These are phyloP conservation scores for Oscarella lobularis DNA, from an alignment of 37 sponge, comb jelly and placozoan genomes.

Conservation along the genomic window DNA sequence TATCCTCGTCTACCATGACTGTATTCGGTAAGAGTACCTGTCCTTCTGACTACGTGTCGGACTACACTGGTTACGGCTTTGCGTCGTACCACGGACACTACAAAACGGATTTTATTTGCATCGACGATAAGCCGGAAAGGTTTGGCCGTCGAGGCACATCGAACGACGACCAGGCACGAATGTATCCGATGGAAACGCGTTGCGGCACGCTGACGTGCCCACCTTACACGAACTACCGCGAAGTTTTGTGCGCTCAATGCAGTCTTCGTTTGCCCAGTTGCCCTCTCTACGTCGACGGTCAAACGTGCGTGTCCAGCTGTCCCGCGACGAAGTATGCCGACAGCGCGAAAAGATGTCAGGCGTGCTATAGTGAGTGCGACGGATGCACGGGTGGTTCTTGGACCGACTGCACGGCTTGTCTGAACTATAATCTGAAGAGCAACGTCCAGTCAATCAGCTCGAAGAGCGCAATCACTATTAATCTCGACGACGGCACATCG, in stretches of 20 bases:
- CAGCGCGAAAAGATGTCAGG: not conserved
- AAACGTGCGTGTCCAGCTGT: not conserved
- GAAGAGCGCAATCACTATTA: no score
- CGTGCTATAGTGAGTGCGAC: not conserved
- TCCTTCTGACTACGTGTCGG: not conserved
- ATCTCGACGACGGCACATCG: no score
- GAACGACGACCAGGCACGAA: not conserved
- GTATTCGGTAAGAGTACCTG: not conserved
- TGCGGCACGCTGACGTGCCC: not conserved
- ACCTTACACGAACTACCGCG: not conserved
- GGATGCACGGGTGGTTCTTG: not conserved
- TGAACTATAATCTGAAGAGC: no score
- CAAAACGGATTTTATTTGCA: not conserved
- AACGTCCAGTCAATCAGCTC: no score
- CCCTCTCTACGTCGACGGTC: not conserved
- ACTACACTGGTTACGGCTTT: slow-evolving; percentile 2
- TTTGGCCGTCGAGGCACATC: not conserved
- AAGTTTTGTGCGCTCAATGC: not conserved
- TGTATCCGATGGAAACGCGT: not conserved
- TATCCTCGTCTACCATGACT: not conserved
- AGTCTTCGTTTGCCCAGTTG: not conserved
- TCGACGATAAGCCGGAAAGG: not conserved
- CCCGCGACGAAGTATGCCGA: not conserved
- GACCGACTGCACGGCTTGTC: not conserved
- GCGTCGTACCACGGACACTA: not conserved